Base-by-base conservation (phyloP, 2,797 vertebrate genomes). In the Hipposideros larvatus region DNA sequence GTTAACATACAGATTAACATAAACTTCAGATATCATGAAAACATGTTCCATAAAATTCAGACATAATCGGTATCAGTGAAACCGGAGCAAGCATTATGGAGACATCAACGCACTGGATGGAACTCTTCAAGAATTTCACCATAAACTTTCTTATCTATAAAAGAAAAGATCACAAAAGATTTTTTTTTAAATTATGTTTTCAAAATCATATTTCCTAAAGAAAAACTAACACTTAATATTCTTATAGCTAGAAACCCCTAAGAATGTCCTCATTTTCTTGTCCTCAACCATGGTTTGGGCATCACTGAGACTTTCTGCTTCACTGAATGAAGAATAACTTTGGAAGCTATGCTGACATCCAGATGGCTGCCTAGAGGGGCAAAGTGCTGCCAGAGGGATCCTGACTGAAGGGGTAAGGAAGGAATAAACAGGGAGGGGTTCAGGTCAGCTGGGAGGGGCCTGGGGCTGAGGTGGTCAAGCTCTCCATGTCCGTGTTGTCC, bases 91-190 rank as follows among this genome's bases (percentile, higher is more conserved):
- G 0, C 15, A 0, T 0, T 66, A 24, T 90, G 41, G 84, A 95
- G 89, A 95, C 74, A 90, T 99, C 98, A 99, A 97, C 99, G 99
- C 41, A 99, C 7, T 0, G 99, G 99, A 97, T 98, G 0, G 97
- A 99, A 99, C 18, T 99, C 98, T 96, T 99, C 99, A 66, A 99
- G 66, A 43, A 99, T 98, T 93, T 99, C 98, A 57, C 98, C 98
- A 53, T 99, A 98, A 21, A 97, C 99, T 97, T 96, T 99, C 97
- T 98, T 99, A 21, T 99, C 99, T 99, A 92, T 92, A 96, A 95
- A 82, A 96, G 48, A 34, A 93, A 97, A 97, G 1, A 94, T 61
- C 70, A 97, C 11, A 90, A 95, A 84, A 83, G 10, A 86, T 43
- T 90, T 48, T 80, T 90, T 82, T 80, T 74, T 55, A 71, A 88